Evolutionary conservation across 92 coral and sea anemone species (phyloP), one percentile per base, ranked within the genome.

Genomic region (Siderastrea siderea): DNA sequence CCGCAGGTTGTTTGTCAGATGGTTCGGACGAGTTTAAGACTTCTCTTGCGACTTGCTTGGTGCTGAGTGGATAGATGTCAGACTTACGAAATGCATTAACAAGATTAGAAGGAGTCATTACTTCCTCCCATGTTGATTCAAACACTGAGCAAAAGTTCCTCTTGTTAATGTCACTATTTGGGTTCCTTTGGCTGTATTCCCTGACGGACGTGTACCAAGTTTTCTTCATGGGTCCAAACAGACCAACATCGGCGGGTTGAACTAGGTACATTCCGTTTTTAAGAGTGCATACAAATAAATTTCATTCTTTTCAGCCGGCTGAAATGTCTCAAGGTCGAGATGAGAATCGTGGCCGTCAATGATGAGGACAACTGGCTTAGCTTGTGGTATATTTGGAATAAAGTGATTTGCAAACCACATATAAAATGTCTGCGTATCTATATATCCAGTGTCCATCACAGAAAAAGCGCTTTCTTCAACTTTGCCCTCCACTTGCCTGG

Each of bases 201-300:
- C 66, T 54, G 4, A 71, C 79, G 6, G 51, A 53, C 47, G 64
- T 47, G 47, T 48, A 86, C 72, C 78, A 87, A 67, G 53, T 70
- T 52, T 52, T 80, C 67, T 90, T 85, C 59, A 69, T 74, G 62
- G 80, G 82, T 65, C 90, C 66, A 80, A 90, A 58, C 51, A 66
- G 67, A 47, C 94, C 90, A 7, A 86, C 90, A 86, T 86, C 94
- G 48, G 93, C 84, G 52, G 89, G 91, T 82, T 91, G 91, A 17
- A 91, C 83, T 64, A 91, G 85, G 76, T 87, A 91, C 16, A 89
- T 91, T 53, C 91, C 91, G 54, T 91, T 91, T 79, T 91, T 82
- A 10, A 91, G 67, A 91, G 62, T 48, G 85, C 78, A 71, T 87
- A 87, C n/a, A 81, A 52, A 83, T 63, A 78, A 62, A 86, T 63